Evolutionary conservation across 1,140 invertebrate genomes (phyloP), one percentile per base, ranked within the genome.

Genomic region (Wiebesia pumilae): DNA sequence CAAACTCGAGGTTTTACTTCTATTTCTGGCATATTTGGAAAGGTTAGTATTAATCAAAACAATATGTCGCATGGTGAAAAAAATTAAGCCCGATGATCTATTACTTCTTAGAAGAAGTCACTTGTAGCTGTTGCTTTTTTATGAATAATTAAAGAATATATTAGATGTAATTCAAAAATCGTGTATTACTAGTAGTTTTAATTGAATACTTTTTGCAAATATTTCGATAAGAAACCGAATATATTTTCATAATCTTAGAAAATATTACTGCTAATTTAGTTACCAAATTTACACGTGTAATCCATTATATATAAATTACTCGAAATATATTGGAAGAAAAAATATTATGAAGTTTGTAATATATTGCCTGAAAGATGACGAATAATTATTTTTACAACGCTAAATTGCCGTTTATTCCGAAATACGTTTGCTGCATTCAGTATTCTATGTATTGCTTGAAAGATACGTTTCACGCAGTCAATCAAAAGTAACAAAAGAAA

Each of bases 31-130:
- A 87, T 86, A 83, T 83, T 83, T 83, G 58, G 85, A 30, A 83
- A 87, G 85, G 81, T 73, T 83, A 67, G 40, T 58, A 43, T 69
- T 87, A 87, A 87, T 87, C 85, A 73, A 83, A 87, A 87, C 75
- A 87, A 83, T 87, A 83, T 87, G 85, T 38, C 33, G 19, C 14
- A n/a, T 69, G 24, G 38, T 21, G 6, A 77, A 47, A 86, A 86
- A 73, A 81, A 62, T 40, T 27, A n/a, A 10, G 33, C 9, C 40
- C 71, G 33, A 71, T 87, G 81, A 87, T 87, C 35, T 75, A 87
- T 40, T 79, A 51, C 73, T 79, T 86, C 85, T 81, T 2, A 30
- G 85, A 86, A 86, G 24, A 16, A 62, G 65, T n/a, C 6, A 47
- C 43, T 47, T 47, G 33, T 65, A 73, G 40, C 14, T 54, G 27